phyloP scores from a whole-genome alignment of 2,888 invertebrate genomes.

The Helicoverpa assulta region DNA sequence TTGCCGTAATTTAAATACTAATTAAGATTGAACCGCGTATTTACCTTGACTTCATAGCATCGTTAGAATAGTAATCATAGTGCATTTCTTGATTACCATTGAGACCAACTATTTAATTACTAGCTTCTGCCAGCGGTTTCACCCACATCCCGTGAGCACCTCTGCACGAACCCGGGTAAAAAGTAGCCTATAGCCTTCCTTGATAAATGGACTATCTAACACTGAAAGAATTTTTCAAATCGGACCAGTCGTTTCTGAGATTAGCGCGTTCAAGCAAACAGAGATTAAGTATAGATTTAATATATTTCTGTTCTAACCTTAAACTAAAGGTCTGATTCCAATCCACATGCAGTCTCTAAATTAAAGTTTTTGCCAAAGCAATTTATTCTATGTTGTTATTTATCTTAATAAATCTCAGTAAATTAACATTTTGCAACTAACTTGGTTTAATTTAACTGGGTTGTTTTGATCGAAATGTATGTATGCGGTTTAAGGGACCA shows the following conservation, averaged over 20 bases:
- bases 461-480: conserved; percentile 56
- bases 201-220: no score
- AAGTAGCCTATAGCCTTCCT: no score
- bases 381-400: conserved; percentile 56
- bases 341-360: conserved; percentile 21
- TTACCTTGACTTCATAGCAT: neutral
- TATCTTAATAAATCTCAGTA: conserved; percentile 61
- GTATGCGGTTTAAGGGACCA: conserved; percentile 17
- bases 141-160: no score
- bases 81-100: conserved; percentile 1
- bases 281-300: neutral
- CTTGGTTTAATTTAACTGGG: conserved; percentile 44
- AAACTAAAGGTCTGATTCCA: conserved; percentile 11
- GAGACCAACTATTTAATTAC: neutral
- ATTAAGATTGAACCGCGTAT: neutral
- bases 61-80: neutral
- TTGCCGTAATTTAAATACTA: no score
- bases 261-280: no score
- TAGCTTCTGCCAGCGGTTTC: no score
- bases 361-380: conserved; percentile 47
- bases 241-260: no score
- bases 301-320: conserved; percentile 5
- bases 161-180: no score
- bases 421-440: conserved; percentile 62
- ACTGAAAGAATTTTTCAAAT: no score